Percentiles rank a stretch among this genome's conserved stretches.
Conservation (phyloP, 2,113 vertebrate genomes). For the Mesitornis unicolor region DNA sequence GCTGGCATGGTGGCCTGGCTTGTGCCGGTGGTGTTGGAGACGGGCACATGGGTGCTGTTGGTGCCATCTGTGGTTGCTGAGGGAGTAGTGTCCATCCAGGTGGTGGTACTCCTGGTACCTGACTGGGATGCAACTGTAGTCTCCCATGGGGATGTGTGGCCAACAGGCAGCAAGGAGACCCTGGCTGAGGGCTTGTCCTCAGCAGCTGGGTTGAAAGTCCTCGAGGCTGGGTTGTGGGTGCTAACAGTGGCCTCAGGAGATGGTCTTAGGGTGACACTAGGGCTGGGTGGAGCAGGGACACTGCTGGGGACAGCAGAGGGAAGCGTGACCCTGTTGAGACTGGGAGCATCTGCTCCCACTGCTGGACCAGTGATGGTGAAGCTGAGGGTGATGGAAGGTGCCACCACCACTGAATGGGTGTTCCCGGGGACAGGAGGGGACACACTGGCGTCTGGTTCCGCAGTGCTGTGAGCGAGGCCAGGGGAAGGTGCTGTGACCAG, state of each 20-base stretch:
- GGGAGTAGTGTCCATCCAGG: fast-evolving
- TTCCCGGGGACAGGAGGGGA: neutral
- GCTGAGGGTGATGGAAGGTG: neutral
- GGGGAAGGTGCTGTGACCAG: neutral
- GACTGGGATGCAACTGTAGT: neutral
- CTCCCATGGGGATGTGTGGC: neutral
- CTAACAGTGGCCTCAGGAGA: neutral
- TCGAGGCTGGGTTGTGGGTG: fast-evolving
- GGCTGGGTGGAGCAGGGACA: neutral
- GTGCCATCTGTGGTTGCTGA: neutral
- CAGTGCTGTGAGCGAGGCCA: fast-evolving
- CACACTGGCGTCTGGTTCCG: neutral
- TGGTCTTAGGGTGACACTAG: fast-evolving
- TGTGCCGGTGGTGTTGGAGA: fast-evolving
- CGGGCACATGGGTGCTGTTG: neutral
- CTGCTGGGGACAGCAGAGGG: neutral
- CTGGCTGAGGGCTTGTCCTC: fast-evolving
- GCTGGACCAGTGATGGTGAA: neutral
- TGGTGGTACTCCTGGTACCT: neutral
- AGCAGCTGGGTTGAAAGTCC: neutral
- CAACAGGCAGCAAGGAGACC: neutral
- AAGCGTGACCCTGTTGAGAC: neutral
- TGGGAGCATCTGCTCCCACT: neutral
- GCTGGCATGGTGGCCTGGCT: neutral
- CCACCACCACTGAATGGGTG: fast-evolving